Evolutionary conservation across 2,888 invertebrate species (phyloP).

Genomic region (Xanthostigma xanthostigma): DNA sequence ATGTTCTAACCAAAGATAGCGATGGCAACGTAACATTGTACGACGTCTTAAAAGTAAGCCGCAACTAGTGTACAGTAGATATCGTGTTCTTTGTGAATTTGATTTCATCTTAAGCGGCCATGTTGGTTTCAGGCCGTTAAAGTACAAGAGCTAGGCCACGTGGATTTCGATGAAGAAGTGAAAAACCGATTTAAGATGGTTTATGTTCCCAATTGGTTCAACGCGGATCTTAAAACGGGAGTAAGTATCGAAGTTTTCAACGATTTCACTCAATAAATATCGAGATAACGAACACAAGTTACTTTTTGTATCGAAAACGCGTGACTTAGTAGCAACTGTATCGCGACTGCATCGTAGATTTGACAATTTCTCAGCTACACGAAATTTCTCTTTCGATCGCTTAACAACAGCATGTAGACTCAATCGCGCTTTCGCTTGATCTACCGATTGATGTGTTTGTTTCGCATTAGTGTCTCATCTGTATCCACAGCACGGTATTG

Average conservation of each 20-base stretch:
- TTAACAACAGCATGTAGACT: too few relatives aligned
- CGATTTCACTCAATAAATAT: background rate
- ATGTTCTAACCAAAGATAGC: slow-evolving; percentile 91
- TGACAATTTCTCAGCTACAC: too few relatives aligned
- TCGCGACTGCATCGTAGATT: too few relatives aligned
- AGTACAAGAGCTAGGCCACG: slow-evolving; percentile 78
- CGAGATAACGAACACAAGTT: too few relatives aligned
- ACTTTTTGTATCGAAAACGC: too few relatives aligned
- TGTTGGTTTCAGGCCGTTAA: slow-evolving; percentile 45
- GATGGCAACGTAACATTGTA: slow-evolving; percentile 80
- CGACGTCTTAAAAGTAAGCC: slow-evolving; percentile 74
- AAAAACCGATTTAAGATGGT: slow-evolving; percentile 85
- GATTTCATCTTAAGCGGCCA: background rate
- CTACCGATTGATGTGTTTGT: too few relatives aligned
- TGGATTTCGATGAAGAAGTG: slow-evolving; percentile 85
- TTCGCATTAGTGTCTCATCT: too few relatives aligned
- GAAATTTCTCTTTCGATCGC: too few relatives aligned
- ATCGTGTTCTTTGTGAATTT: slow-evolving; percentile 9
- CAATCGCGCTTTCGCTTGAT: too few relatives aligned
- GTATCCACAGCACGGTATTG: too few relatives aligned
- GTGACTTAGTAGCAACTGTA: too few relatives aligned
- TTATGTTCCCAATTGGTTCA: slow-evolving; percentile 98
- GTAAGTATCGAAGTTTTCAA: slow-evolving; percentile 32
- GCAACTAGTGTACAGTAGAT: background rate
- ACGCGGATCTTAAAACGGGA: slow-evolving; percentile 96